Base-by-base conservation (phyloP, 2,113 vertebrate genomes). In the Pituophis catenifer region DNA sequence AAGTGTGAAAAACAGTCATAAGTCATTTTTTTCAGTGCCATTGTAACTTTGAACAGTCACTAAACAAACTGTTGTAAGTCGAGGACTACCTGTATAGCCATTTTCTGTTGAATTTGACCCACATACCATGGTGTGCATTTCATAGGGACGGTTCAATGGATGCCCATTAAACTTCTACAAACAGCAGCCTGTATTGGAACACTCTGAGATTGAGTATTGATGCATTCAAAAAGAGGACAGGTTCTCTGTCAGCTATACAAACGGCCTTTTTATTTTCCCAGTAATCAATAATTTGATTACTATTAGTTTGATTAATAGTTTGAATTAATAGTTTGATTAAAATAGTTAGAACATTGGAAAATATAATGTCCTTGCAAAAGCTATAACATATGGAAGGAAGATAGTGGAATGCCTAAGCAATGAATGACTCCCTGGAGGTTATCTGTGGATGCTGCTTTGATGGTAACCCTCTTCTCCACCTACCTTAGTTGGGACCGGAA, bases 401-500 rank as follows among this genome's bases (percentile, higher is more conserved):
- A 24, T 24, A 5, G 6, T 52, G 58, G 55, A 23, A 2, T 75
- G 24, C 81, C 13, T 89, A 87, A 38, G 11, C 33, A 33, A 58
- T 86, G 70, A 53, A 86, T 26, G 17, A 26, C 44, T 8, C 59
- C 19, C 52, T 81, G 33, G n/a, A 29, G 1, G 50, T 53, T 29
- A 15, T 88, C 26, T 87, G 48, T 12, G 1, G 3, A 29, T 13
- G 29, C 19, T 88, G 48, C 12, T 15, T 19, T 23, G 9, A 52
- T 7, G 9, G 2, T 90, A 9, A 86, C 44, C 38, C 44, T 24
- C 23, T 86, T 48, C 33, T 21, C 70, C 57, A n/a, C 38, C 53
- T 55, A 10, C 2, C 65, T 15, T 95, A 98, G 98, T 96, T 98
- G 98, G 98, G 98, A 98, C 93, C 98, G 98, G 21, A 98, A 98